Conservation (phyloP, 1,140 invertebrate species). For the Dendroctonus ponderosae region DNA sequence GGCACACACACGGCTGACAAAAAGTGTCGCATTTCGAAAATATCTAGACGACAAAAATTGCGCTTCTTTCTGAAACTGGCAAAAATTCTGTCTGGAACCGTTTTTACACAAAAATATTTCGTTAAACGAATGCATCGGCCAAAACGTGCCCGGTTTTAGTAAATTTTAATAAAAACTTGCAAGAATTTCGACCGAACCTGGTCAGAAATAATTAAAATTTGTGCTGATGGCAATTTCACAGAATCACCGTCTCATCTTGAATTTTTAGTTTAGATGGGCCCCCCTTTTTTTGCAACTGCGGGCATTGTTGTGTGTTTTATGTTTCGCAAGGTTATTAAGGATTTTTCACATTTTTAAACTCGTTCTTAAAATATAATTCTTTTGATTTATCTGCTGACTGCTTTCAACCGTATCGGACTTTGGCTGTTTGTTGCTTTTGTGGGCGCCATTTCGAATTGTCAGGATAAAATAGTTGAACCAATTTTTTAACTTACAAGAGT, state of each 20-base stretch:
- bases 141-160: constrained; percentile 40
- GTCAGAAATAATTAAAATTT: constrained; percentile 40
- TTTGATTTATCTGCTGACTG: constrained; percentile 3
- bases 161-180: constrained; percentile 44
- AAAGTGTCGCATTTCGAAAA: constrained; percentile 22
- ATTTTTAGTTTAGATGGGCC: constrained; percentile 27
- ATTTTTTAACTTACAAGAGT: no score
- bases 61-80: constrained; percentile 37
- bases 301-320: constrained; percentile 29
- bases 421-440: no score
- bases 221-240: constrained; percentile 32
- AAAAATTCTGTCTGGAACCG: constrained; percentile 44
- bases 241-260: constrained; percentile 32
- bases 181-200: constrained; percentile 37
- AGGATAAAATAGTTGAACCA: no score
- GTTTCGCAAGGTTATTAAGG: constrained; percentile 28
- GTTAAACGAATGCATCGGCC: constrained; percentile 40
- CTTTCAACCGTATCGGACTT: no score
- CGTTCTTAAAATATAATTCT: constrained; percentile 19
- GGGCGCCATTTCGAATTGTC: no score
- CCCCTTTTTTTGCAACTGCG: constrained; percentile 21
- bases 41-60: constrained; percentile 33
- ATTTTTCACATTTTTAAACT: constrained; percentile 28
- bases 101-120: constrained; percentile 46
- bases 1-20: neutral